Evolutionary conservation across 2,888 invertebrate species (phyloP).

Genomic region (Agrochola litura): DNA sequence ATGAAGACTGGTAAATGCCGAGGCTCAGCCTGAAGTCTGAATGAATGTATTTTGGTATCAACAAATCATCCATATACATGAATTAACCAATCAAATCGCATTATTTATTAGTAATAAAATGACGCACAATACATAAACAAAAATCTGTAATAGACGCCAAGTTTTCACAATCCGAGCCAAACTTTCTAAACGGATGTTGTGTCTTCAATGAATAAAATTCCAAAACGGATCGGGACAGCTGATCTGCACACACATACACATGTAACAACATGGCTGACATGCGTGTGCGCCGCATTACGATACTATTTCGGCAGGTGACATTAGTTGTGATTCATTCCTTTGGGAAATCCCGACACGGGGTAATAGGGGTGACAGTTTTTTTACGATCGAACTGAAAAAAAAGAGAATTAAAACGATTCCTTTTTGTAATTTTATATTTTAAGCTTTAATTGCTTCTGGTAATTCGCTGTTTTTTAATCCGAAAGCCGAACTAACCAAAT

Average conservation of each 20-base stretch:
- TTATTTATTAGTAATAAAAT: conserved; percentile 24
- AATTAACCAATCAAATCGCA: neutral
- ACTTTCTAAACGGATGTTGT: conserved; percentile 57
- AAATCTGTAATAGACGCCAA: conserved; percentile 30
- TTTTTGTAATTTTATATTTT: neutral
- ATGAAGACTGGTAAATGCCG: neutral
- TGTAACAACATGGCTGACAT: conserved; percentile 30
- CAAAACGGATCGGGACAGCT: conserved; percentile 55
- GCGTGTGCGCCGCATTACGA: conserved; percentile 43
- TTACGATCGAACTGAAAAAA: neutral
- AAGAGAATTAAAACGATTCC: neutral
- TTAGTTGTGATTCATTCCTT: conserved; percentile 60
- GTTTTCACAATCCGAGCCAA: conserved; percentile 35
- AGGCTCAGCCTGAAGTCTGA: neutral
- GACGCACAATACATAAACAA: conserved; percentile 34
- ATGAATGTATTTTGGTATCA: neutral
- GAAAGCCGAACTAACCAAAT: neutral
- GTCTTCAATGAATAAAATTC: conserved; percentile 49
- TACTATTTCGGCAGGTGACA: conserved; percentile 71
- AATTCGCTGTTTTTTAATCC: neutral
- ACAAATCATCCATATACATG: neutral
- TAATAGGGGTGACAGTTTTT: conserved; percentile 53
- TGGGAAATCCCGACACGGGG: conserved; percentile 66
- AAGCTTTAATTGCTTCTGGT: neutral
- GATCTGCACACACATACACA: conserved; percentile 41